Evolutionary conservation across 2,797 vertebrate species (phyloP), one percentile per base, ranked within the genome.

Genomic region (Hemitrygon akajei): DNA sequence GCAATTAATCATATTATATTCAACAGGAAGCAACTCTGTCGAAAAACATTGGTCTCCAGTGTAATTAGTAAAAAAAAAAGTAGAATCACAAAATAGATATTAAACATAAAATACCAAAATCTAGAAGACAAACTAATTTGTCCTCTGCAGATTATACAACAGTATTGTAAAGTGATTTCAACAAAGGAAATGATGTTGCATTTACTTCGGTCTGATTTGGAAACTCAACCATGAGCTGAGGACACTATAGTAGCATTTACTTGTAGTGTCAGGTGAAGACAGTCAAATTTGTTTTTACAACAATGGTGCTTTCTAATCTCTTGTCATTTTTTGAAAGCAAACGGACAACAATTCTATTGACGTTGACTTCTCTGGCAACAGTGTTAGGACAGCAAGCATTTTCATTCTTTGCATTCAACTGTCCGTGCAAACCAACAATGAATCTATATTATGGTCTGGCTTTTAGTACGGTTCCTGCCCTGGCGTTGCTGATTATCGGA

Each of bases 401-500:
- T 81, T 97, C 97, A 16, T 96, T 96, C 66, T 96, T 96, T 73
- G 96, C 96, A 0, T 97, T 97, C 94, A 96, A 92, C 30, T 97
- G 97, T 94, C 97, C 97, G 6, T 97, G 97, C 91, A 96, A 97
- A 0, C 94, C 94, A 40, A 96, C 96, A 20, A 95, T 96, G 80
- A 97, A 97, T 22, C 95, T 97, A 93, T 95, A 94, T 40, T 97
- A 97, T 0, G 96, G 96, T 2, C 94, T 96, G 40, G 96, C 96
- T 94, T 97, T 97, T 94, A 94, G 96, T 22, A 92, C 96, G 79
- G 95, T 96, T 87, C 97, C 97, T 94, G 96, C 96, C 7, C 91
- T 97, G 87, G 95, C 97, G 22, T 96, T 97, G 91, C 94, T 97
- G 77, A 47, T 96, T 76, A 94, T 96, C 79, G 97, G 96, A 14